Evolutionary conservation across 2,797 vertebrate genomes (phyloP), one percentile per base, ranked within the genome.

Genomic region (Heliangelus exortis): DNA sequence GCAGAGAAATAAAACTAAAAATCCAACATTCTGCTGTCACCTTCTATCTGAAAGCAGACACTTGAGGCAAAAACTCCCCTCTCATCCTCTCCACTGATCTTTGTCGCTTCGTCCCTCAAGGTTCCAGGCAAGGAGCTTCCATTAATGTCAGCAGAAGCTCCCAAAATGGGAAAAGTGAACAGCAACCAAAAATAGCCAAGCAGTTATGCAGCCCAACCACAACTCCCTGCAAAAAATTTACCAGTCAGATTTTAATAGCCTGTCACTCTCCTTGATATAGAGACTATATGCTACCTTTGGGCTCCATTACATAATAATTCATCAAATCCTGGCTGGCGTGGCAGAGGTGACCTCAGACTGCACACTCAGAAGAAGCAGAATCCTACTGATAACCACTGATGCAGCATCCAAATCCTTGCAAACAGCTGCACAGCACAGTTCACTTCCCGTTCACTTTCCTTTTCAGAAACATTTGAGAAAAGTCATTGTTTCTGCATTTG

Each of bases 201-300:
- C 84, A 92, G 92, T 59, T 88, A 68, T 34, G 69, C 87, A 91
- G 87, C 73, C 84, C 87, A 26, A 76, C 76, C 36, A 53, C 45
- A 84, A 79, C 50, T 89, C 45, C 71, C 80, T 84, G 59, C 63
- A 88, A 95, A 95, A 77, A 75, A 90, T 12, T 72, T 69, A 81
- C 85, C 74, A 62, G 79, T 55, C 67, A 69, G 55, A 84, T 82
- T 94, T 94, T 92, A 96, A 88, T 67, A 89, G 91, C 33, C 73
- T 84, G 85, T 65, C 92, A 82, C 33, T 91, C 79, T 92, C 63
- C 59, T 50, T 47, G 76, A 77, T 76, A 58, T 17, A 84, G 92
- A 82, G 87, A 11, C 79, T 79, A 6, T n/a, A 43, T 67, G 83
- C 69, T 89, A 53, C 89, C 83, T 95, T 75, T 93, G 85, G 89